Evolutionary conservation across 37 sponge, comb jelly and placozoan species (phyloP), one percentile per base, ranked within the genome.

Genomic region (Crambe crambe): DNA sequence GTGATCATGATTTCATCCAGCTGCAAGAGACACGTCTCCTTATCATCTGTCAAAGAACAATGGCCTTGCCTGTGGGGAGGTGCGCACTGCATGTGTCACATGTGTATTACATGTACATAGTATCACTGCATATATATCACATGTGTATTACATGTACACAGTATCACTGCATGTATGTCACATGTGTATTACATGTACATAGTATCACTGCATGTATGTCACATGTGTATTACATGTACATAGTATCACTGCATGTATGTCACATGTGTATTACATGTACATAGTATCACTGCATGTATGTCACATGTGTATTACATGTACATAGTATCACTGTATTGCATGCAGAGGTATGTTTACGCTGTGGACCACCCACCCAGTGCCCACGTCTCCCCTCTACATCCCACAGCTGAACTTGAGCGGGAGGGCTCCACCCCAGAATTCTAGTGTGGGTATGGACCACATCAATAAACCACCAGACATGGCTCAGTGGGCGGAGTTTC

Each of bases 11-110:
- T 25, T 94, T 91, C 56, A 56, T 91, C 23, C 89, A 95, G 59
- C 71, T 77, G 37, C 94, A 96, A 71, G 97, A 94, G 70, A 47
- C 58, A 36, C 82, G 70, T 3, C 86, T 98, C 5, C 80, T 94
- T 22, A 37, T 61, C 31, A 32, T 91, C 23, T 83, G 85, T 64
- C 95, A 94, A 77, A 58, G 99, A 39, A 95, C 99, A 20, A 91
- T 98, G 90, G 85, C 96, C 18, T 87, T 98, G 18, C 92, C 99
- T 36, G 90, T 96, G 42, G 99, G 91, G 5, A 85, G 95, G 95
- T 87, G 37, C 35, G 76, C 22, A 29, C 67, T 8, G 2, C 54
- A 4, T 73, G 9, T 59, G 42, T 68, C 5, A 65, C 12, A 37
- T 40, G 6, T 40, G 9, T 29, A n/a, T n/a, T n/a, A n/a, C n/a